Evolutionary conservation across 2,797 vertebrate species (phyloP).

Genomic region (Sciurus vulgaris): DNA sequence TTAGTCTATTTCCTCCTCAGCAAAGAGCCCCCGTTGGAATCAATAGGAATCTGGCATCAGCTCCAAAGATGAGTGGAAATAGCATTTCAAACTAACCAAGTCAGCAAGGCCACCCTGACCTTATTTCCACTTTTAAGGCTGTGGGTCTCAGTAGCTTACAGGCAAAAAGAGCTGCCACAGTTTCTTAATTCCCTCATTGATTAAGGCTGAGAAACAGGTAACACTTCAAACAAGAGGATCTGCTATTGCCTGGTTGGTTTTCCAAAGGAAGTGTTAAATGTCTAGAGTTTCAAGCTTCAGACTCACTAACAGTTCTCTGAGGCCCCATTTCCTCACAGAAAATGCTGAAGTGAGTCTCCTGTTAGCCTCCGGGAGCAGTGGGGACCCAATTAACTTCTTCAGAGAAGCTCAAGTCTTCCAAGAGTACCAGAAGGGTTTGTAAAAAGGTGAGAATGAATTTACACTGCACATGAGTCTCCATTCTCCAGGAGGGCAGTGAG

Average conservation of each 20-base stretch:
- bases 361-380: slow-evolving; percentile 33
- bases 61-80: neutral
- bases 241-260: neutral
- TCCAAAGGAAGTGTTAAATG: neutral
- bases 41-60: neutral
- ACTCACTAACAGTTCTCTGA: neutral
- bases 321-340: slow-evolving; percentile 27
- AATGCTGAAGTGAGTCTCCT: slow-evolving; percentile 8
- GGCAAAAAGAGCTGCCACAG: neutral
- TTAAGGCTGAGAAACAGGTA: slow-evolving; percentile 18
- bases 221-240: slow-evolving; percentile 10
- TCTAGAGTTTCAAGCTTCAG: neutral
- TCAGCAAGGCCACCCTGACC: neutral
- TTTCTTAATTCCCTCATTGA: slow-evolving; percentile 3
- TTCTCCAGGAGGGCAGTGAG: neutral
- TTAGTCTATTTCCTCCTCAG: neutral
- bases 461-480: slow-evolving; percentile 49
- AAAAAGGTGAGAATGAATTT: slow-evolving; percentile 74
- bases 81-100: neutral
- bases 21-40: neutral
- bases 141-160: neutral
- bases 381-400: slow-evolving; percentile 66
- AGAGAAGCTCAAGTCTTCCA: slow-evolving; percentile 68
- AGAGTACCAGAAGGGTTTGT: neutral
- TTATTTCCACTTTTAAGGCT: neutral